A percentile compares a stretch with the other conserved stretches of the same genome.
phyloP scores from a whole-genome alignment of 1,140 invertebrate species.

The Drosophila paulistorum region DNA sequence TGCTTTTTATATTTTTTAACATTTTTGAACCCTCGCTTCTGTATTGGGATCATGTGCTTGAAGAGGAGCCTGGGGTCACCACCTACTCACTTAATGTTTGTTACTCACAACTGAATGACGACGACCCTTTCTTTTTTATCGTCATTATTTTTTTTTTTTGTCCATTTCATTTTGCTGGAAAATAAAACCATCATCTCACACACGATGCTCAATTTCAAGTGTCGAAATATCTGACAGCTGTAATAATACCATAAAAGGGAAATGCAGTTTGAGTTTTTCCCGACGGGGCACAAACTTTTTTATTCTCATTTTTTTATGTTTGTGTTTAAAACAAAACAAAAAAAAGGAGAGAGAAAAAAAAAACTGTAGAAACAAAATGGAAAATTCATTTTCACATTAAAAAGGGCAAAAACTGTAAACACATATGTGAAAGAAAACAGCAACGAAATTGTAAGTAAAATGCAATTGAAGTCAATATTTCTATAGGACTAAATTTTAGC shows the following conservation, averaged over 20 bases:
- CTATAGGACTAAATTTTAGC: slow-evolving; percentile 8
- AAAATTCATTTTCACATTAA: slow-evolving; percentile 76
- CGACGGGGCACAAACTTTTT: slow-evolving; percentile 21
- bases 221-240: slow-evolving; percentile 76
- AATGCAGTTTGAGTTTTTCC: slow-evolving; percentile 19
- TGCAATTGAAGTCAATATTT: slow-evolving; percentile 65
- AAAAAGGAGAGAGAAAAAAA: slow-evolving; percentile 14
- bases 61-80: slow-evolving; percentile 2
- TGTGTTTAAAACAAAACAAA: neutral
- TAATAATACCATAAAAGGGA: slow-evolving; percentile 70
- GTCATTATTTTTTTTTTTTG: neutral
- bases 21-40: slow-evolving; percentile 33
- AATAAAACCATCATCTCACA: slow-evolving; percentile 63
- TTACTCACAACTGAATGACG: slow-evolving; percentile 10
- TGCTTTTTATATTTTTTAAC: slow-evolving; percentile 19
- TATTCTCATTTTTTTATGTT: slow-evolving; percentile 1
- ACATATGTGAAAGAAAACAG: slow-evolving; percentile 23
- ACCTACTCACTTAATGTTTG: slow-evolving; percentile 13
- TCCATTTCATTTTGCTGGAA: neutral
- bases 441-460: slow-evolving; percentile 47
- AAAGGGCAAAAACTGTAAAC: slow-evolving; percentile 32
- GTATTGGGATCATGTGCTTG: slow-evolving; percentile 45
- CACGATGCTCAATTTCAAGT: slow-evolving; percentile 71
- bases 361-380: slow-evolving; percentile 63
- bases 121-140: slow-evolving; percentile 30